These are phyloP conservation scores for Tragelaphus buxtoni DNA, from an alignment of 2,113 vertebrate species.

Conservation along the genomic window DNA sequence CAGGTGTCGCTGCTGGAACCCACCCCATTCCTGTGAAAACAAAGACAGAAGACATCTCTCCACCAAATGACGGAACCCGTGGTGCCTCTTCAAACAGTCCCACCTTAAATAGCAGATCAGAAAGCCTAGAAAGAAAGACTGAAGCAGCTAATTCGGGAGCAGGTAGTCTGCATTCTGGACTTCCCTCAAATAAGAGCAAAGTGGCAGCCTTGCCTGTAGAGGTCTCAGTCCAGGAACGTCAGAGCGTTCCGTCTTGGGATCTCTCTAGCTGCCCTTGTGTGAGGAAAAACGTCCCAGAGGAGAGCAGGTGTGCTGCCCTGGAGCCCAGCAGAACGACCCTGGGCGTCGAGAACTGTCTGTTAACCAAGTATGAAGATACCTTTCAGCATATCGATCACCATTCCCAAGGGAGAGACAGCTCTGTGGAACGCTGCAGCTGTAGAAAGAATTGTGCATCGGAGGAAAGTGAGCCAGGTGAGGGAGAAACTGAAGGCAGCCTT, in stretches of 20 bases:
- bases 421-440: background rate
- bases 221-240: background rate
- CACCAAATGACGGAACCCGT: slow-evolving; percentile 30
- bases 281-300: slow-evolving; percentile 5
- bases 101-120: background rate
- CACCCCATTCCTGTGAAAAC: background rate
- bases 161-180: background rate
- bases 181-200: slow-evolving; percentile 11
- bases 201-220: background rate
- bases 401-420: background rate
- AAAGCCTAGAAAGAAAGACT: background rate
- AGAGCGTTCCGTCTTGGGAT: slow-evolving; percentile 27
- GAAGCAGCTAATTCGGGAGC: background rate
- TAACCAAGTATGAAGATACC: slow-evolving; percentile 1
- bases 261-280: background rate
- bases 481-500: background rate
- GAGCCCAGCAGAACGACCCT: background rate
- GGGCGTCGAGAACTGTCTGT: background rate
- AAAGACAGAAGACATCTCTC: background rate
- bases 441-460: background rate
- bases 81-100: slow-evolving; percentile 36
- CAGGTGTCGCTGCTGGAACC: background rate
- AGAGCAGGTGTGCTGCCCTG: background rate
- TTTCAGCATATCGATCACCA: background rate
- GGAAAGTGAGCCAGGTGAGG: background rate